Evolutionary conservation across 1,140 invertebrate species (phyloP).

Genomic region (Nylanderia fulva): DNA sequence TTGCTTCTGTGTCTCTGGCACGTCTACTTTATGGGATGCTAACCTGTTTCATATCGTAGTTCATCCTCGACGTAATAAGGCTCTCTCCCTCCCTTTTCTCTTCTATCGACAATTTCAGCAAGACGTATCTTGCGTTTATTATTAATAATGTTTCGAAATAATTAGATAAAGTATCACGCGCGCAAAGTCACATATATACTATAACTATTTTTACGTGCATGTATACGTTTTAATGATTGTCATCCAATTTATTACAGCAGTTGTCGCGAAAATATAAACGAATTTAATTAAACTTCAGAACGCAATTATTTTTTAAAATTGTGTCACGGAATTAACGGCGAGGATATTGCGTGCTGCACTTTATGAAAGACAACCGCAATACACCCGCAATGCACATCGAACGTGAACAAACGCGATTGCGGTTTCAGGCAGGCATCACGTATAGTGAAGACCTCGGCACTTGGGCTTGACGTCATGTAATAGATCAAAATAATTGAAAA

Average conservation of each 20-base stretch:
- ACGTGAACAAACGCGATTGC: constrained; percentile 22
- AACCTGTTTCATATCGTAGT: constrained; percentile 81
- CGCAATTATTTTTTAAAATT: constrained; percentile 3
- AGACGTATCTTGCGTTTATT: constrained; percentile 26
- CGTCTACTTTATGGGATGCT: constrained; percentile 80
- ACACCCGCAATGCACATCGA: constrained; percentile 12
- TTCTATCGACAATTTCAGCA: constrained; percentile 16
- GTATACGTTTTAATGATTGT: not conserved
- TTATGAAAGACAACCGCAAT: constrained; percentile 33
- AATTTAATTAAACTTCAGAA: not conserved
- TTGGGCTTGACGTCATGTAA: constrained; percentile 33
- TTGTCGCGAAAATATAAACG: not conserved
- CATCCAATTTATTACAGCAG: not conserved
- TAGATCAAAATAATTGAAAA: constrained; percentile 34
- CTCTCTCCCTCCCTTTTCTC: too few relatives aligned
- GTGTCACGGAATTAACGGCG: not conserved
- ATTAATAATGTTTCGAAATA: not conserved
- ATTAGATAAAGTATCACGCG: not conserved
- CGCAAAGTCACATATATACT: too few relatives aligned
- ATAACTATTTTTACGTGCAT: not conserved
- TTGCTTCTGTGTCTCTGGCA: constrained; percentile 79
- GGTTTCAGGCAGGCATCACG: constrained; percentile 28
- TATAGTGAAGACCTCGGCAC: constrained; percentile 19
- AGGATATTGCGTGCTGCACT: constrained; percentile 5
- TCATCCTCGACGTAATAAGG: constrained; percentile 78